Base-by-base conservation (phyloP, 2,797 vertebrate genomes). In the Percopsis omiscomaycus region DNA sequence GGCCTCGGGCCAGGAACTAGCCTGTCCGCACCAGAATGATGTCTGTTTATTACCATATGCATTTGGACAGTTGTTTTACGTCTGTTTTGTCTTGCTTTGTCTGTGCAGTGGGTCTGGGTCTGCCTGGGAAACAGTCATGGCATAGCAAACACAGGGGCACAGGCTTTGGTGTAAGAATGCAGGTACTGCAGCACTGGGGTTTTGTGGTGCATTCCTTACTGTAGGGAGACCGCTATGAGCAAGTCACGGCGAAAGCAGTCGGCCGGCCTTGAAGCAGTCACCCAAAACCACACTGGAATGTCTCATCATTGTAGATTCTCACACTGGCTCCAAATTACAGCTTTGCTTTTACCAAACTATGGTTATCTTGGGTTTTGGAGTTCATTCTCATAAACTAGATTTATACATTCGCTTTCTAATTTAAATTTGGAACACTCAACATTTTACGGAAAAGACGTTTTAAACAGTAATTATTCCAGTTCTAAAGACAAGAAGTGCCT, bases 221-320 rank as follows among this genome's bases (percentile, higher is more conserved):
- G 47, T 14, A 75, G 62, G 75, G 75, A 84, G 64, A 81, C 82
- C 69, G 58, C 73, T 57, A 68, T 65, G 74, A 76, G 78, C 80
- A 53, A 78, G 61, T 74, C 80, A 54, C 54, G 61, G 54, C 42
- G 64, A 80, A 66, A 63, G 52, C 47, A 74, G 69, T 50, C 73
- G 72, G 78, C 46, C 9, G 69, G 65, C 73, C 55, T 72, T 75
- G 62, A 84, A 78, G 69, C 66, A 85, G 59, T 65, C 78, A 70
- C 73, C 77, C 75, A 74, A 83, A 90, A 89, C 86, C 86, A 70
- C 85, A 83, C 64, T 88, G 89, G 88, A 91, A 91, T 91, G 86
- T 85, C 81, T 85, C 77, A 80, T 84, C 84, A 66, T 61, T 75
- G 29, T 52, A 64, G 64, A 83, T 77, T 88, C 77, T 84, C 78